Base-by-base conservation (phyloP, 2,888 invertebrate species). In the Philereme transversata region DNA sequence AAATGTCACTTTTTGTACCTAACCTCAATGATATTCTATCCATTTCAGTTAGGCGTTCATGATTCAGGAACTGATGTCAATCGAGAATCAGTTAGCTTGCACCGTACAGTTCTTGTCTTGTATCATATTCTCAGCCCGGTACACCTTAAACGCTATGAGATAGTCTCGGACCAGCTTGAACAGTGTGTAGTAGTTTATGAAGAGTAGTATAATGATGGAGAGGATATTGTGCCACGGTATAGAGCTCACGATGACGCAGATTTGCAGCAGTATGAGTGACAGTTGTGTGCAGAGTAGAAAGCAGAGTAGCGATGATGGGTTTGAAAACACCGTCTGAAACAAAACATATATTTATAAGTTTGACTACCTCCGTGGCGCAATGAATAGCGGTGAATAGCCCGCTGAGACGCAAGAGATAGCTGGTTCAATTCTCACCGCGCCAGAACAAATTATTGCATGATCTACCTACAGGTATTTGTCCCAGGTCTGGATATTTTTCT, bases 221-320 rank as follows among this genome's bases (percentile, higher is more conserved):
- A 99, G 84, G 63, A 98, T 95, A 82, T 97, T 96, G 88, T 98
- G 97, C 99, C 99, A 99, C 73, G 98, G 96, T 44, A 95, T 94
- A 10, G 96, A 95, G 68, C 96, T 94, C 72, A 97, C 93, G 8
- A 99, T 89, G 40, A 97, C 92, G 55, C 96, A 94, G 61, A 99
- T 92, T 86, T 98, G 97, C 50, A 96, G 93, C 0, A 96, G 82
- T 50, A 99, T 95, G 35, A 97, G 87, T 0, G 94, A 86, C 3
- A 95, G 84, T 75, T 97, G 96, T 11, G 97, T 84, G 11, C 95
- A 94, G 35, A 98, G 93, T 54, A 97, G 88, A 50, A 95, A 91
- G 76, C 96, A 95, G 51, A 97, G 93, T 52, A 97, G 92, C 65
- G 94, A 92, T 8, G 97, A 95, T 10, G 99, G 98, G 83, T 97